These are phyloP conservation scores for Saccopteryx leptura DNA, from an alignment of 2,113 vertebrate species.

Conservation along the genomic window DNA sequence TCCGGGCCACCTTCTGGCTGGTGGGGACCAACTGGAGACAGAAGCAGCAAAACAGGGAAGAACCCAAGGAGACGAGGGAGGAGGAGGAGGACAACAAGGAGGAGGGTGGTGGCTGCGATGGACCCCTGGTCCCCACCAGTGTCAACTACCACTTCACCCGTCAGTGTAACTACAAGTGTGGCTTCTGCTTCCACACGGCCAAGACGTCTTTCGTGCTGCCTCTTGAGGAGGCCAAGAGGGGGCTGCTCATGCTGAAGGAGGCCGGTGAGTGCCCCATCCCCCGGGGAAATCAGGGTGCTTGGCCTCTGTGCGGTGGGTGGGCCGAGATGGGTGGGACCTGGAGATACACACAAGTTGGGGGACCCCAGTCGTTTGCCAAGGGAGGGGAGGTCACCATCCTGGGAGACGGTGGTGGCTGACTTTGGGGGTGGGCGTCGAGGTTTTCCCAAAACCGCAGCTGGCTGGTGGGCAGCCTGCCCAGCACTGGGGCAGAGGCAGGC, in stretches of 20 bases:
- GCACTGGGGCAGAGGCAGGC: too few species aligned
- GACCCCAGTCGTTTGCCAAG: background rate
- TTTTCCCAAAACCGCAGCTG: too few species aligned
- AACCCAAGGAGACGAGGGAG: background rate
- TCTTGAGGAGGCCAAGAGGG: slow-evolving; percentile 92
- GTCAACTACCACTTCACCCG: slow-evolving; percentile 98
- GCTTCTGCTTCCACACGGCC: slow-evolving; percentile 98
- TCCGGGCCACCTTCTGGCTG: background rate
- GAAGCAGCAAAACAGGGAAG: rapidly evolving
- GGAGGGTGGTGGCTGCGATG: rapidly evolving
- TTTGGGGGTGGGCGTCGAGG: background rate
- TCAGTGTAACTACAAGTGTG: slow-evolving; percentile 96
- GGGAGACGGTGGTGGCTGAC: rapidly evolving
- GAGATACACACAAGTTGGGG: rapidly evolving
- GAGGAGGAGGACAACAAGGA: rapidly evolving
- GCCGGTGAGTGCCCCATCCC: slow-evolving; percentile 87
- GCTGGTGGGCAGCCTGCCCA: rapidly evolving
- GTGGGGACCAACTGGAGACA: background rate
- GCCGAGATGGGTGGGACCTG: rapidly evolving
- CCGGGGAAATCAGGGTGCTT: rapidly evolving
- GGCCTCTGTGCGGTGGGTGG: rapidly evolving
- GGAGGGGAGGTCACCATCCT: rapidly evolving
- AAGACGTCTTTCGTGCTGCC: slow-evolving; percentile 97
- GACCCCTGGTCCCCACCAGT: slow-evolving; percentile 88
- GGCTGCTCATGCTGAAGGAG: slow-evolving; percentile 90